These are phyloP conservation scores for Drosophila miranda DNA, from an alignment of 1,140 invertebrate species.

Conservation along the genomic window DNA sequence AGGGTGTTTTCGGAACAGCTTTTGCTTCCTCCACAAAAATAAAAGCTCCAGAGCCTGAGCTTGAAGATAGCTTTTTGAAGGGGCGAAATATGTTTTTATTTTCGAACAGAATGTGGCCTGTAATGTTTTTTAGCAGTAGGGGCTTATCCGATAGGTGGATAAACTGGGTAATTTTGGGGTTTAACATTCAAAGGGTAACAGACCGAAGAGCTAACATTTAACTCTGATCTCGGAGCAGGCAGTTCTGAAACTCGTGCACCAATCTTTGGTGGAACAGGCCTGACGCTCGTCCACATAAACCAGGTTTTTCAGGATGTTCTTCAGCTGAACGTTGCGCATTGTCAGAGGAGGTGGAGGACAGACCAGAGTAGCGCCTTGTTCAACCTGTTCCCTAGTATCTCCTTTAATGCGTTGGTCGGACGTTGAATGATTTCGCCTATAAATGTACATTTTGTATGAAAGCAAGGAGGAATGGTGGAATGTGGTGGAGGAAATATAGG, in stretches of 20 bases:
- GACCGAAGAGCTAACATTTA: too few species aligned
- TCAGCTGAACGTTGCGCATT: constrained; percentile 85
- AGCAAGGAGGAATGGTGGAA: too few species aligned
- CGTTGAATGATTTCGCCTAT: too few species aligned
- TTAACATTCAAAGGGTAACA: too few species aligned
- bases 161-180: too few species aligned
- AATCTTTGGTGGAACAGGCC: constrained; percentile 95
- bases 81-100: constrained; percentile 57
- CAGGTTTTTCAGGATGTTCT: constrained; percentile 90
- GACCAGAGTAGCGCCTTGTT: constrained; percentile 54
- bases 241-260: constrained; percentile 95
- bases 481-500: too few species aligned
- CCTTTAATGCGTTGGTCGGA: too few species aligned
- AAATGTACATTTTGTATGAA: too few species aligned
- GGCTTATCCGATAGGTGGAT: neutral
- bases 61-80: constrained; percentile 34
- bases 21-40: neutral
- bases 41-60: constrained; percentile 34
- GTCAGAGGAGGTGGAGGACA: constrained; percentile 32
- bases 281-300: constrained; percentile 91
- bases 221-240: constrained; percentile 90
- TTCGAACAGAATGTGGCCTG: neutral
- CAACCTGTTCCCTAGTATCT: too few species aligned
- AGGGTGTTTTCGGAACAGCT: constrained; percentile 34
- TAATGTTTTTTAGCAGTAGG: neutral